phyloP scores from a whole-genome alignment of 2,797 vertebrate genomes.

The Parauchenoglanis punctatus region DNA sequence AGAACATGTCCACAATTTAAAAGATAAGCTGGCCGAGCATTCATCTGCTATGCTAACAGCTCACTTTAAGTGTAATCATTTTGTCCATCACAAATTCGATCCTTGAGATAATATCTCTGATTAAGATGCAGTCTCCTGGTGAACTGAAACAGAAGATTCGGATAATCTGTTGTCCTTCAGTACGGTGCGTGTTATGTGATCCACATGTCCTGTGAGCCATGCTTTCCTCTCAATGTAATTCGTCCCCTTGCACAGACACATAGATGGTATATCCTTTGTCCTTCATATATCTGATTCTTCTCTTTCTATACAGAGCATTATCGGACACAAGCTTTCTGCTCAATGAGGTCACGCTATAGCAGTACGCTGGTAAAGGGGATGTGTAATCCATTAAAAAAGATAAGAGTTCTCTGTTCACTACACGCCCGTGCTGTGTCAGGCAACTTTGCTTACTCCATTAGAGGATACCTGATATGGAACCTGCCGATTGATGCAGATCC shows the following conservation, averaged over 20 bases:
- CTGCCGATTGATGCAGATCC: slow-evolving; percentile 35
- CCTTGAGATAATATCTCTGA: background rate
- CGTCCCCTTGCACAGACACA: background rate
- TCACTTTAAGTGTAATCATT: background rate
- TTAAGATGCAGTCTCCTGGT: background rate
- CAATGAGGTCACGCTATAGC: slow-evolving; percentile 18
- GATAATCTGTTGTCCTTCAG: background rate
- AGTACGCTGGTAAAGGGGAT: slow-evolving; percentile 22
- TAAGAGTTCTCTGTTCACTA: slow-evolving; percentile 33
- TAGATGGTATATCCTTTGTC: background rate
- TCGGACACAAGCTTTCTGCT: background rate
- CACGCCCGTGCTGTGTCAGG: slow-evolving; percentile 46
- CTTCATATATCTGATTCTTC: background rate
- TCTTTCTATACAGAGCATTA: slow-evolving; percentile 1
- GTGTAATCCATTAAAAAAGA: slow-evolving; percentile 36
- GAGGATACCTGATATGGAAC: slow-evolving; percentile 72
- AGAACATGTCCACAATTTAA: background rate
- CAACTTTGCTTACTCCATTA: slow-evolving; percentile 71
- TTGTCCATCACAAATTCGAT: background rate
- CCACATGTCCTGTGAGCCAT: background rate
- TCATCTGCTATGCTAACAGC: background rate
- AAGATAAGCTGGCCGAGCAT: background rate
- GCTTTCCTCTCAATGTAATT: background rate
- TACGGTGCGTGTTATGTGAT: background rate
- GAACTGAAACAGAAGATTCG: background rate